A percentile compares a stretch with the other conserved stretches of the same genome.
Evolutionary conservation across 2,797 vertebrate genomes (phyloP).

Genomic region (Microcaecilia unicolor): DNA sequence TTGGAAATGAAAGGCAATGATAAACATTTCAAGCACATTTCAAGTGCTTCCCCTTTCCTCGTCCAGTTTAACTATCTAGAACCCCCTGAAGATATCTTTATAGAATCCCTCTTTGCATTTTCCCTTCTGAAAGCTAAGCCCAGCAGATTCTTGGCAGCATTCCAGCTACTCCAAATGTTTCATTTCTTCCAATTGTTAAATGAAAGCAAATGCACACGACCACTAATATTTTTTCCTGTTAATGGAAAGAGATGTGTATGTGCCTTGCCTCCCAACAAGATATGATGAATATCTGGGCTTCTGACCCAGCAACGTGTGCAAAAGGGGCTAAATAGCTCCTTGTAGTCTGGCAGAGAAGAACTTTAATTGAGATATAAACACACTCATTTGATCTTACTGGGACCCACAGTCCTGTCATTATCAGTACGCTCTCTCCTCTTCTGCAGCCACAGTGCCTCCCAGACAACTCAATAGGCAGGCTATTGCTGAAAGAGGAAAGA

Average conservation of each 20-base stretch:
- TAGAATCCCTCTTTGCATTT: no score
- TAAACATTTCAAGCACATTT: no score
- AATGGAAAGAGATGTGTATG: slow-evolving; percentile 19
- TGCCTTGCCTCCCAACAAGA: slow-evolving; percentile 28
- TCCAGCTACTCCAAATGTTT: slow-evolving; percentile 19
- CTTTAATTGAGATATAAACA: slow-evolving; percentile 36
- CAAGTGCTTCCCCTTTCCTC: no score
- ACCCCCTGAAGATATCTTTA: no score
- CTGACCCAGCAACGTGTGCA: slow-evolving; percentile 17
- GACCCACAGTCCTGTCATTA: slow-evolving; percentile 2
- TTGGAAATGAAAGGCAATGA: no score
- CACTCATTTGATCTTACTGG: slow-evolving; percentile 12
- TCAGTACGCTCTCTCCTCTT: not conserved
- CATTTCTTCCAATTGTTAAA: slow-evolving; percentile 19
- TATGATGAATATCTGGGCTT: slow-evolving; percentile 10
- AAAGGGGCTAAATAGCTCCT: slow-evolving; percentile 25
- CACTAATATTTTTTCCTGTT: slow-evolving; percentile 18
- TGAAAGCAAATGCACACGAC: slow-evolving; percentile 10
- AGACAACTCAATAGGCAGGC: not conserved
- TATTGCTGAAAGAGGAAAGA: not conserved
- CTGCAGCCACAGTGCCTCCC: not conserved
- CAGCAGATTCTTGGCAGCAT: slow-evolving; percentile 29
- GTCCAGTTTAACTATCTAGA: no score
- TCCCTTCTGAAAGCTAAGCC: no score
- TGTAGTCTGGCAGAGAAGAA: slow-evolving; percentile 24